Evolutionary conservation across 2,113 vertebrate genomes (phyloP).

Genomic region (Tiliqua scincoides): DNA sequence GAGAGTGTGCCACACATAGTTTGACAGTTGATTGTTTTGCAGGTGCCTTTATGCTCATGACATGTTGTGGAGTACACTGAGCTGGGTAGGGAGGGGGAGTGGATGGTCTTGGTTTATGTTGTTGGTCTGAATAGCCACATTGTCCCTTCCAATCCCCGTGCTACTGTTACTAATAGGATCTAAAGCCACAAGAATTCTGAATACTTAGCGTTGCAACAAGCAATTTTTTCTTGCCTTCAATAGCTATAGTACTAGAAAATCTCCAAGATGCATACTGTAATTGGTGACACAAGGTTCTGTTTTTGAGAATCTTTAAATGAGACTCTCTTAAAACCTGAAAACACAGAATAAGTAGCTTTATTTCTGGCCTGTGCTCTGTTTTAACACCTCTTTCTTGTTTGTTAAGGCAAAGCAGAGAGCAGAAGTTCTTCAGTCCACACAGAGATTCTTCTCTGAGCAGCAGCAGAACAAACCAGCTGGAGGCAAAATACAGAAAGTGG

Average conservation of each 20-base stretch:
- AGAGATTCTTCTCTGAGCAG: constrained; percentile 98
- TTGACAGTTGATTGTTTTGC: neutral
- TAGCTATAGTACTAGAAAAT: neutral
- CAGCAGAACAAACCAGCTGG: constrained; percentile 89
- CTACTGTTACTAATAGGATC: neutral
- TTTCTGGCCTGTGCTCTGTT: constrained; percentile 11
- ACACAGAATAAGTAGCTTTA: neutral
- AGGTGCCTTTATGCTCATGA: neutral
- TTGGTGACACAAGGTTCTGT: neutral
- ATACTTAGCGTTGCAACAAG: neutral
- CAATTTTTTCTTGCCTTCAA: neutral
- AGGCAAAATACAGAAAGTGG: constrained; percentile 85
- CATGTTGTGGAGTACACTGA: neutral
- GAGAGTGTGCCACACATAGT: too few relatives aligned
- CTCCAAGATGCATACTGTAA: neutral
- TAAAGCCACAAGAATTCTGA: neutral
- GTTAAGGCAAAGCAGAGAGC: constrained; percentile 96
- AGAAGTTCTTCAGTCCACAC: constrained; percentile 98
- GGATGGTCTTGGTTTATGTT: neutral
- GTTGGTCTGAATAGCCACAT: neutral
- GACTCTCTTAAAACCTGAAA: neutral
- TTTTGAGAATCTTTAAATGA: constrained; percentile 36
- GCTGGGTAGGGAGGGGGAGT: neutral
- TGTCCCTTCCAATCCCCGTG: too few relatives aligned
- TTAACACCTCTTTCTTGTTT: constrained; percentile 55